Evolutionary conservation across 2,888 invertebrate species (phyloP), one percentile per base, ranked within the genome.

Genomic region (Drosophila sordidapex): DNA sequence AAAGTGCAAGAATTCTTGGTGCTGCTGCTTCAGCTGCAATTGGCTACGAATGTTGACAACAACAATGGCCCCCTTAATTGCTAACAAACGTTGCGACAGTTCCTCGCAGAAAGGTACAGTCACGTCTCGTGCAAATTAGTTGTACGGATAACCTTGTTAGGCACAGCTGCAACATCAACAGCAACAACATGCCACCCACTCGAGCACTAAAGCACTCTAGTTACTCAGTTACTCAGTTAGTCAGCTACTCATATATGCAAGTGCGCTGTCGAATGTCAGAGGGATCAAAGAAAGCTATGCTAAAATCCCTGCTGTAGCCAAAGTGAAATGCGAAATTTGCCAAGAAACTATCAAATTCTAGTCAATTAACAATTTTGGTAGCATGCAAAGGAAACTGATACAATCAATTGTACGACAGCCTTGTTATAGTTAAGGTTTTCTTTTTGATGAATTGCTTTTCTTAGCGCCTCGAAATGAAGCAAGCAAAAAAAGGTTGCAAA

Each of bases 111-210:
- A 29, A 69, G 58, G 85, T 85, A 89, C 89, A 85, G 89, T 87
- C 85, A 89, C 85, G 85, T 81, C 62, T 65, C 78, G 73, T 74
- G 82, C 82, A 89, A 89, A 85, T 85, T 89, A 87, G 85, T 87
- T 85, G 67, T 80, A 77, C 87, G 79, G 77, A 77, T 87, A 87
- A 87, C 87, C 89, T 84, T 84, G 84, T 89, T 89, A 84, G 80
- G 66, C 49, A 51, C 62, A 60, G 49, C 60, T 48, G 25, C 57
- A 60, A 27, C 40, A 57, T 5, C 60, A 27, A 4, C 59, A 64
- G 58, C 59, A 58, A 7, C 62, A 53, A 25, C 70, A 70, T 46
- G 52, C 46, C 57, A 53, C 43, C 60, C 43, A 63, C 62, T 70
- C 54, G 51, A 57, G 63, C 66, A 54, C 63, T 31, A 21, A 57